Percentiles rank a stretch among this genome's conserved stretches.
These are phyloP conservation scores for Allacma fusca DNA, from an alignment of 2,888 invertebrate genomes.

Conservation along the genomic window DNA sequence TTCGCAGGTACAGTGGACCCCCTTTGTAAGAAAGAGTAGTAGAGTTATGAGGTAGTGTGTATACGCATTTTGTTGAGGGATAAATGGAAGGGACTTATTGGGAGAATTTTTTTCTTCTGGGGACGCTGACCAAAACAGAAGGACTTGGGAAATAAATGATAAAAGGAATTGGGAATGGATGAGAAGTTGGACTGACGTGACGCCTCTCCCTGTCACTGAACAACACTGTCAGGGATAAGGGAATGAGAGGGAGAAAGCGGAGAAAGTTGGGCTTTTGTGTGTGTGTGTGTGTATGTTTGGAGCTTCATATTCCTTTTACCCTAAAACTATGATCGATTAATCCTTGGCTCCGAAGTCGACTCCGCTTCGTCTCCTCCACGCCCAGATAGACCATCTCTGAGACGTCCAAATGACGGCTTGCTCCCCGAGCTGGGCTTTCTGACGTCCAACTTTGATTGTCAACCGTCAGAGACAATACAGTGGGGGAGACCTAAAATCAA, in stretches of 20 bases:
- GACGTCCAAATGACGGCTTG: slow-evolving; percentile 60
- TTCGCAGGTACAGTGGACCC: too few relatives aligned
- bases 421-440: slow-evolving; percentile 56
- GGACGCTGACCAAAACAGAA: too few relatives aligned
- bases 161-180: background rate
- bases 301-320: slow-evolving; percentile 48
- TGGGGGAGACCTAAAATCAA: slow-evolving; percentile 59
- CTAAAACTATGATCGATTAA: slow-evolving; percentile 61
- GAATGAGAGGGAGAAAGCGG: slow-evolving; percentile 7
- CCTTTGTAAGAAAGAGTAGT: too few relatives aligned
- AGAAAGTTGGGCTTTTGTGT: slow-evolving; percentile 15
- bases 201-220: too few relatives aligned
- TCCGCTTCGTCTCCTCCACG: slow-evolving; percentile 55
- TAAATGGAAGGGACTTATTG: too few relatives aligned
- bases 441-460: slow-evolving; percentile 59
- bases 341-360: slow-evolving; percentile 56
- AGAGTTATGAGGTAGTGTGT: too few relatives aligned
- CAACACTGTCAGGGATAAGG: slow-evolving; percentile 2
- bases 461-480: slow-evolving; percentile 57
- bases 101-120: too few relatives aligned
- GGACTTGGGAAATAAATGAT: background rate
- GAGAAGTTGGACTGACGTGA: too few relatives aligned
- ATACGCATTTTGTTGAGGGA: too few relatives aligned
- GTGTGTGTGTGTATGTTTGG: too few relatives aligned
- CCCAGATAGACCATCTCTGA: slow-evolving; percentile 60